Evolutionary conservation across 2,888 invertebrate genomes (phyloP), one percentile per base, ranked within the genome.

Genomic region (Athetis lepigone): DNA sequence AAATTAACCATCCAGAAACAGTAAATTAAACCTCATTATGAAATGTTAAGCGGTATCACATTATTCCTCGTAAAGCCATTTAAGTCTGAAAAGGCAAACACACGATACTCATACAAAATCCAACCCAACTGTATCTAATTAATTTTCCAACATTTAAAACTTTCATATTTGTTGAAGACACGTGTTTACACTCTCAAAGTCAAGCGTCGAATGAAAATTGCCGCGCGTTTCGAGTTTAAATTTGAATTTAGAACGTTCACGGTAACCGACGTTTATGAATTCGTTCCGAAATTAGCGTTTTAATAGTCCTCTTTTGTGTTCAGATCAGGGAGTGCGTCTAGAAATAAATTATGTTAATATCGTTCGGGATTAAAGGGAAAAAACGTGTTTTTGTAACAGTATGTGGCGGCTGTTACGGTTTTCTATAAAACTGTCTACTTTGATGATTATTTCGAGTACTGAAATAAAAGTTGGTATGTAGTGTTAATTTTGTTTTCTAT

Each of bases 251-350:
- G 80, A 81, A 82, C 78, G 78, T 58, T 77, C 69, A 62, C 54
- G 69, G 70, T 78, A 77, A 77, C 81, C 76, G 70, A 42, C 77
- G 72, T 80, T 83, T 81, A 84, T 82, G 84, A 81, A 82, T 81
- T 80, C 85, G 84, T 83, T 84, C 83, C 60, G 79, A 84, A 84
- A 86, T 85, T 86, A 85, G 82, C 78, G 82, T 81, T 85, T 84
- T 82, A 78, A 80, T 77, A 70, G 81, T 74, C 74, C 75, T 64
- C 68, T 72, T 83, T 81, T 83, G 81, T 83, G 80, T 77, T 63
- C 33, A 49, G 69, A 76, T 81, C 71, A 71, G 56, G 70, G 61
- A 62, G 67, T 70, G 46, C 51, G 66, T 51, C 50, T 71, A 55
- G 59, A 58, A 62, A 74, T 71, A 67, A 76, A 79, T 79, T 75